Conservation (phyloP, 2,113 vertebrate species). For the Strigops habroptila region DNA sequence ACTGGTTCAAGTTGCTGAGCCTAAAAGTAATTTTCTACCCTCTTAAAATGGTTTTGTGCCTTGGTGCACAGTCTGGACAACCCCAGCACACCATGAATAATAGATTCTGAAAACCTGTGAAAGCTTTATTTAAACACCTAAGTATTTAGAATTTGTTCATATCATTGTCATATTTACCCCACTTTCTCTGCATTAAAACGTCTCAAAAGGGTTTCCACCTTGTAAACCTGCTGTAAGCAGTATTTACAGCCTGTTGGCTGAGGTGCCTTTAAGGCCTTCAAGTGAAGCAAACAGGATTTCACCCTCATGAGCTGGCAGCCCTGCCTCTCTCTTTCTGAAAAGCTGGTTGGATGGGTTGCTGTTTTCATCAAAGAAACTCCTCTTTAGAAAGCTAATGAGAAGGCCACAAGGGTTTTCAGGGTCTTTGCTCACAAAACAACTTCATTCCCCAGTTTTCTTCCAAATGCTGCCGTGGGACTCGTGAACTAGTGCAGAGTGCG, state of each 20-base stretch:
- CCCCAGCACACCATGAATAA: background rate
- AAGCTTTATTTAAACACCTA: slow-evolving; percentile 15
- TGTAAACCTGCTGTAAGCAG: background rate
- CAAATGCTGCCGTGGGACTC: background rate
- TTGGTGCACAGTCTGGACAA: background rate
- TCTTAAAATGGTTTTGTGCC: background rate
- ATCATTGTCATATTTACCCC: background rate
- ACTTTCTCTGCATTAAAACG: background rate
- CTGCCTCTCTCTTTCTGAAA: background rate
- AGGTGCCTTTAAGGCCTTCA: background rate
- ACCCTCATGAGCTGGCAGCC: background rate
- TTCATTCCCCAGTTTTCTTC: background rate
- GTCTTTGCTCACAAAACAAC: background rate
- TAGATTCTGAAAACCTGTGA: background rate
- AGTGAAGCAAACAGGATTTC: background rate
- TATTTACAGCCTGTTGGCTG: background rate
- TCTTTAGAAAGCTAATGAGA: background rate
- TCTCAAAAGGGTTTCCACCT: background rate
- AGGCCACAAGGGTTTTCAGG: background rate
- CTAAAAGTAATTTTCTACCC: background rate
- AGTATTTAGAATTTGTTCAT: slow-evolving; percentile 36
- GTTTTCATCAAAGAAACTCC: background rate
- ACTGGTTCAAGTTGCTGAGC: background rate
- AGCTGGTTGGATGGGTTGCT: background rate
- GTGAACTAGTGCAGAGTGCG: background rate